phyloP scores from a whole-genome alignment of 2,113 vertebrate species.

The Bos indicus region DNA sequence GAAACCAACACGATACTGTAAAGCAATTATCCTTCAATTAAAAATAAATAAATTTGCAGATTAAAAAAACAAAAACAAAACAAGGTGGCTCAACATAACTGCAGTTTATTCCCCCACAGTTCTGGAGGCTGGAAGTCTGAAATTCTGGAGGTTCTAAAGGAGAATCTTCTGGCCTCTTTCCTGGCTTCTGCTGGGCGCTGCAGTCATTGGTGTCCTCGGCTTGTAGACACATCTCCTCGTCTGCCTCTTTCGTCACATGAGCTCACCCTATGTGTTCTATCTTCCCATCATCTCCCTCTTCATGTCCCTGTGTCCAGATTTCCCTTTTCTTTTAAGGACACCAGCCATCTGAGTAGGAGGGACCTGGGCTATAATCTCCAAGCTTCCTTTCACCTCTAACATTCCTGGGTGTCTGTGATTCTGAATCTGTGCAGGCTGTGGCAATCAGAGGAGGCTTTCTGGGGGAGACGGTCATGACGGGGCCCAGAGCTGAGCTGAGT shows the following conservation, averaged over 20 bases:
- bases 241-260: neutral
- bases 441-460: neutral
- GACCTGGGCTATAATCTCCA: neutral
- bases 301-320: neutral
- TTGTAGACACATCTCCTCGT: fast-evolving
- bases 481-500: neutral
- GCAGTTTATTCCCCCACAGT: neutral
- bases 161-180: fast-evolving
- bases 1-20: neutral
- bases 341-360: neutral
- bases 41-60: neutral
- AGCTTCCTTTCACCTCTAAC: neutral
- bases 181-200: neutral
- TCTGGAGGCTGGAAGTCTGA: neutral
- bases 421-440: neutral
- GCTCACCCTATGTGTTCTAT: neutral
- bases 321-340: neutral
- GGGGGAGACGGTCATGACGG: too few relatives aligned
- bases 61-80: neutral
- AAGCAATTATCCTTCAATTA: neutral
- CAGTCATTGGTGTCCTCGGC: neutral
- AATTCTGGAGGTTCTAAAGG: neutral
- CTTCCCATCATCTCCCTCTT: neutral
- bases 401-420: neutral
- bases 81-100: neutral